Evolutionary conservation across 1,140 invertebrate species (phyloP), one percentile per base, ranked within the genome.

Genomic region (Temnothorax nylanderi): DNA sequence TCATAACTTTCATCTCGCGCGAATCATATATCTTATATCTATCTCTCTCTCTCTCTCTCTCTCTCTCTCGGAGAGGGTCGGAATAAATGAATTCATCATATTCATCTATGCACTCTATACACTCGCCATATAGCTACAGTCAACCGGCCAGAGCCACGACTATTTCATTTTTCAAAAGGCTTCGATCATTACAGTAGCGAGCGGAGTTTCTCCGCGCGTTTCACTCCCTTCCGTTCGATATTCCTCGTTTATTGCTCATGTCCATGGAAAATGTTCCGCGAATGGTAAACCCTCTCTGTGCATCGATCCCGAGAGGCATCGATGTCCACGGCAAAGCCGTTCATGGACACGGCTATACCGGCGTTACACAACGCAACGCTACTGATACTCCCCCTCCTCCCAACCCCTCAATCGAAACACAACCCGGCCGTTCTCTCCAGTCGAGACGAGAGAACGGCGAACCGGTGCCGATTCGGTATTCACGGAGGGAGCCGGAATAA

Each of bases 401-500:
- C 18, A 3, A 6, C 51, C 11, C 18, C 41, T 67, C 71, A 56
- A 75, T 86, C 89, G 74, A 26, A 26, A 67, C 76, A 67, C n/a
- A 34, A 47, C 54, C 44, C 60, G 51, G n/a, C 13, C 58, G 60
- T 62, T 67, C 32, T 21, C 72, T 21, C 72, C 62, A 87, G n/a
- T 62, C 86, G 86, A 88, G 90, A 93, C 89, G 91, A 90, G 90
- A 47, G 18, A 26, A 26, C 34, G 67, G 56, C 37, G 13, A 60
- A 44, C 7, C 37, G 34, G 7, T 89, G 84, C 86, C 85, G 91
- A 94, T 93, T 92, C 90, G 87, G 86, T 93, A 91, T 92, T 93
- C 89, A 90, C 87, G 41, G 76, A 26, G 60, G 3, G 85, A 75
- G 86, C 77, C 76, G 88, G 91, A 49, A 92, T 94, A 92, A 93